Evolutionary conservation across 2,113 vertebrate species (phyloP), one percentile per base, ranked within the genome.

Genomic region (Nannobrachium achirus): DNA sequence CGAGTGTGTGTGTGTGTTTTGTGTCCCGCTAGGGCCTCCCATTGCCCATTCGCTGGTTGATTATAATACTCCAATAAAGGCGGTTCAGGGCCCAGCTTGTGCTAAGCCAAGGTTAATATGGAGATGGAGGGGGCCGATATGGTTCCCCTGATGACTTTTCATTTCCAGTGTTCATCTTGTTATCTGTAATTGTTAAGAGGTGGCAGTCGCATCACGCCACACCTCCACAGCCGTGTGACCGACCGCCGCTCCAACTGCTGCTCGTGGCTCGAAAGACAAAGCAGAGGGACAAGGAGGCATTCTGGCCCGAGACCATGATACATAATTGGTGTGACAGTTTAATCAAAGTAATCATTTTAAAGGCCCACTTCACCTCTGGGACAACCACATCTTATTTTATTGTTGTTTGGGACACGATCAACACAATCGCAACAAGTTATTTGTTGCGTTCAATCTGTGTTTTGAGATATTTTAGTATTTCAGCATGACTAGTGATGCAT

Each of bases 171-270:
- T 85, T 89, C 86, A 89, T 91, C 88, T 88, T 86, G 81, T 91
- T 92, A 92, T 89, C 89, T 88, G 81, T 89, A 90, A 90, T 92
- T 89, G 81, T 83, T 81, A 66, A 83, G 88, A 76, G 80, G 82
- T 53, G 60, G 65, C 4, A 25, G 63, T 25, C 49, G 39, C 71
- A 16, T 58, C 66, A 63, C 40, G 63, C 59, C 61, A 19, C 67
- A 77, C 69, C 75, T 67, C 74, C 70, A 86, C 75, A 80, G 82
- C 78, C 66, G 81, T 79, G 61, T 69, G 75, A 69, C 57, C 71
- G 71, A 73, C 72, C 41, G 25, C 63, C 58, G 57, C 11, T 38
- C 76, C 83, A 86, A 86, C 76, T 78, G 73, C 88, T 84, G 82
- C 76, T 69, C 45, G 16, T 71, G 18, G 2, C 78, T 77, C 71